phyloP scores from a whole-genome alignment of 2,888 invertebrate species.

The Synanthedon formicaeformis region DNA sequence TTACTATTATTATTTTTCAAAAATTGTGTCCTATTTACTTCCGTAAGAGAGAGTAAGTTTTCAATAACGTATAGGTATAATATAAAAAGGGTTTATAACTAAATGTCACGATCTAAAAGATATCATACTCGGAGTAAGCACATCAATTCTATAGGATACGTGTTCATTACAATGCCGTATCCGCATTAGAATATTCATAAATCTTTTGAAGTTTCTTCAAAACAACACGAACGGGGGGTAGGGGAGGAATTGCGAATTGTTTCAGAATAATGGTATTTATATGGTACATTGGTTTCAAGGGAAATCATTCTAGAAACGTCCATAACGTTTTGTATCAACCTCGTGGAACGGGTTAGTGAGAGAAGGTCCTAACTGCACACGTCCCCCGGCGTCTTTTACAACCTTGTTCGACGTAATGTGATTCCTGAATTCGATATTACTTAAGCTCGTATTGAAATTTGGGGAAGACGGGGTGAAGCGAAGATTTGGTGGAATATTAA shows the following conservation, averaged over 20 bases:
- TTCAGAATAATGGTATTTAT: conserved; percentile 68
- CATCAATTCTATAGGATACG: too few relatives aligned
- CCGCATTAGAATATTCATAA: conserved; percentile 32
- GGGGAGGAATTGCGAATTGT: conserved; percentile 53
- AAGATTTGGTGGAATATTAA: conserved; percentile 64
- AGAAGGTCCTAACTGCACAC: conserved; percentile 7
- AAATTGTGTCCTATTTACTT: too few relatives aligned
- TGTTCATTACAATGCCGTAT: not conserved
- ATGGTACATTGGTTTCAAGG: conserved; percentile 69
- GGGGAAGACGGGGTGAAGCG: conserved; percentile 29
- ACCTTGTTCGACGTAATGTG: conserved; percentile 27
- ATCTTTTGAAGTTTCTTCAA: conserved; percentile 35
- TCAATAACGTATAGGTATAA: too few relatives aligned
- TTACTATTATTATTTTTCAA: too few relatives aligned
- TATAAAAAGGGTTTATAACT: too few relatives aligned
- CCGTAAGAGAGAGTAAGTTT: too few relatives aligned
- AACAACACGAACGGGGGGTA: conserved; percentile 32
- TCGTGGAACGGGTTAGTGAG: conserved; percentile 17
- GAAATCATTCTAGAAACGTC: conserved; percentile 65
- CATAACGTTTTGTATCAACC: conserved; percentile 40
- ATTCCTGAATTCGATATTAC: conserved; percentile 43
- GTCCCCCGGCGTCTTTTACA: conserved; percentile 21
- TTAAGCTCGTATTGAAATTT: conserved; percentile 61
- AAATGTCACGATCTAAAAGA: too few relatives aligned
- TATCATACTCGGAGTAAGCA: too few relatives aligned